Percentiles rank a stretch among this genome's conserved stretches.
phyloP scores from a whole-genome alignment of 2,797 vertebrate genomes.

The Sebastes cheni region DNA sequence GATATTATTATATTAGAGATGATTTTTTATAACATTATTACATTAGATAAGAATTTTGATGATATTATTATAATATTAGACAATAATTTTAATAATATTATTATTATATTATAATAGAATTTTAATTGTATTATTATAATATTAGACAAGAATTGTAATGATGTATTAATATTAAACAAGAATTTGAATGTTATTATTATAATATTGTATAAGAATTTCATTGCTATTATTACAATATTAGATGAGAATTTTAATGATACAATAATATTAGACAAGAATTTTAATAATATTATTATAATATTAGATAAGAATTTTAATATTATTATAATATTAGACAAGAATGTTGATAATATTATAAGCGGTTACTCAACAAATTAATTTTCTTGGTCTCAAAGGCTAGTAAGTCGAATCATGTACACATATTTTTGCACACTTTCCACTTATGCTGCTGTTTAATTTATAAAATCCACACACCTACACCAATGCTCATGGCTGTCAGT shows the following conservation, averaged over 20 bases:
- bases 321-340: background rate
- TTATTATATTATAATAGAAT: too few relatives aligned
- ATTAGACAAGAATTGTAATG: background rate
- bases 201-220: background rate
- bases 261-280: background rate
- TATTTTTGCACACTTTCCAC: background rate
- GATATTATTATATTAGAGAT: too few relatives aligned
- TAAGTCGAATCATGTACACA: background rate
- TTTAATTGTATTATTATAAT: background rate
- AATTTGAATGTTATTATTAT: background rate
- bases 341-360: background rate
- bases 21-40: background rate
- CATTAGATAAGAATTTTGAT: background rate
- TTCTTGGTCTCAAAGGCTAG: background rate
- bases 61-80: too few relatives aligned
- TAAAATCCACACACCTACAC: background rate
- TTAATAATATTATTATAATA: background rate
- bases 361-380: background rate
- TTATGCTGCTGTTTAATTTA: background rate
- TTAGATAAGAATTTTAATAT: background rate
- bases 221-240: background rate
- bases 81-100: background rate
- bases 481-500: background rate
- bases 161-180: background rate
- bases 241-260: too few relatives aligned